These are phyloP conservation scores for Apostichopus japonicus DNA, from an alignment of 35 echinoderm and acorn worm genomes.

Conservation along the genomic window DNA sequence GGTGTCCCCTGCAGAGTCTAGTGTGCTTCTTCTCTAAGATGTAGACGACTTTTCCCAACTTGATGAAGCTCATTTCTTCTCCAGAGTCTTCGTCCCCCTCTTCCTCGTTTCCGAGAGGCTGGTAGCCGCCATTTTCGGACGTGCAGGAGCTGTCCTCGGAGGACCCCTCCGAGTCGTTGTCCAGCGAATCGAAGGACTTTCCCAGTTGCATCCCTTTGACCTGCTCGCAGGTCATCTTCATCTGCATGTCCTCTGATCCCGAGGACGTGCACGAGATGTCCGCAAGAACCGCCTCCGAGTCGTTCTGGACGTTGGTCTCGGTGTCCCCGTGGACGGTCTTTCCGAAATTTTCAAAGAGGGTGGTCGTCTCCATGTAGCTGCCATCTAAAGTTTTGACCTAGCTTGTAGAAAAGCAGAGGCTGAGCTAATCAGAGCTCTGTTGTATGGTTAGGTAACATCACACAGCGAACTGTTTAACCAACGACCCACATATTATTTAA, in stretches of 20 bases:
- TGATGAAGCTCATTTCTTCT: conserved; percentile 45
- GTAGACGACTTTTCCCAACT: conserved; percentile 87
- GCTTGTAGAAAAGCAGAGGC: background rate
- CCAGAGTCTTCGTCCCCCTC: background rate
- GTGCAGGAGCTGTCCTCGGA: conserved; percentile 47
- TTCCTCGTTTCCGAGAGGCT: conserved; percentile 15
- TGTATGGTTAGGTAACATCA: too few relatives aligned
- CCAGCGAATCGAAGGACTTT: conserved; percentile 53
- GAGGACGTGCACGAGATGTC: conserved; percentile 64
- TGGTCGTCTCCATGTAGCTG: conserved; percentile 1
- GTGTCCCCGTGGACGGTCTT: background rate
- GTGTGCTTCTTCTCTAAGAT: conserved; percentile 90
- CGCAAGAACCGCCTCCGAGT: conserved; percentile 62
- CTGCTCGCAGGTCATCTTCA: conserved; percentile 7
- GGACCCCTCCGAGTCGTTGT: conserved; percentile 33
- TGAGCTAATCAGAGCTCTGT: background rate
- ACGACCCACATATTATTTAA: too few relatives aligned
- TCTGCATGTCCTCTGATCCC: conserved; percentile 34
- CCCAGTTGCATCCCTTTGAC: conserved; percentile 40
- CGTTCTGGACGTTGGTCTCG: conserved; percentile 13
- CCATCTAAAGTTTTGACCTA: conserved; percentile 14
- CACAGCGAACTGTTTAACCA: too few relatives aligned
- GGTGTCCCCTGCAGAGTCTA: conserved; percentile 73
- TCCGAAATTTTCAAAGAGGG: conserved; percentile 11
- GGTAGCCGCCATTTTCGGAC: conserved; percentile 36